These are phyloP conservation scores for Zoanthus solanderi DNA, from an alignment of 92 coral and sea anemone genomes.

Conservation along the genomic window DNA sequence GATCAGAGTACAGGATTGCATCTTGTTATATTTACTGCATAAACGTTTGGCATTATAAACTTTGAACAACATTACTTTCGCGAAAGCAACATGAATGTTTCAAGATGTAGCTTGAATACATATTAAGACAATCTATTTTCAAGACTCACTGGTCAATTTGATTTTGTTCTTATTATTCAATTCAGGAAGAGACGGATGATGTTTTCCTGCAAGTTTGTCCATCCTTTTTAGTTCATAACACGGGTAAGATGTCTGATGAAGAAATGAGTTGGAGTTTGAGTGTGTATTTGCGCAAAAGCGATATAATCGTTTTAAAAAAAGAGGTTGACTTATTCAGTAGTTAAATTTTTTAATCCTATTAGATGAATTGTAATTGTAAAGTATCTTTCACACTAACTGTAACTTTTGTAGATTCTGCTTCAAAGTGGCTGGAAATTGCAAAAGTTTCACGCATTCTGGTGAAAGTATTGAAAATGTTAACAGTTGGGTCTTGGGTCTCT, in stretches of 20 bases:
- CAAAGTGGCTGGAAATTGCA: background rate
- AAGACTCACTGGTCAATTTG: background rate
- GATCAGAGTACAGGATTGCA: too few species aligned
- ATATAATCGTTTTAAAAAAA: too few species aligned
- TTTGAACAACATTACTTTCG: too few species aligned
- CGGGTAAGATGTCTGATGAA: background rate
- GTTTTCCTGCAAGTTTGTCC: slow-evolving; percentile 23
- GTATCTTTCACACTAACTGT: background rate
- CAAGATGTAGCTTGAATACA: too few species aligned
- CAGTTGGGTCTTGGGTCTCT: slow-evolving; percentile 71
- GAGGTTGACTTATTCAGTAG: too few species aligned
- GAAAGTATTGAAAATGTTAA: slow-evolving; percentile 53
- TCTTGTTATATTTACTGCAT: too few species aligned
- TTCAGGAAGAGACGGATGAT: slow-evolving; percentile 26
- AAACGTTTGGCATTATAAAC: too few species aligned
- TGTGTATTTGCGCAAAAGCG: background rate
- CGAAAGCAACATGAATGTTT: too few species aligned
- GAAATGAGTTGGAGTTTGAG: background rate
- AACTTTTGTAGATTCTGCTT: background rate
- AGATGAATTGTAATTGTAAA: too few species aligned
- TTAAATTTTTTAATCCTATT: too few species aligned
- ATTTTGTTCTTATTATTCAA: background rate
- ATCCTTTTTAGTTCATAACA: background rate
- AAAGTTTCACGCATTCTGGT: slow-evolving; percentile 62
- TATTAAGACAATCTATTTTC: too few species aligned